Evolutionary conservation across 2,113 vertebrate genomes (phyloP), one percentile per base, ranked within the genome.

Genomic region (Clarias macrocephalus): DNA sequence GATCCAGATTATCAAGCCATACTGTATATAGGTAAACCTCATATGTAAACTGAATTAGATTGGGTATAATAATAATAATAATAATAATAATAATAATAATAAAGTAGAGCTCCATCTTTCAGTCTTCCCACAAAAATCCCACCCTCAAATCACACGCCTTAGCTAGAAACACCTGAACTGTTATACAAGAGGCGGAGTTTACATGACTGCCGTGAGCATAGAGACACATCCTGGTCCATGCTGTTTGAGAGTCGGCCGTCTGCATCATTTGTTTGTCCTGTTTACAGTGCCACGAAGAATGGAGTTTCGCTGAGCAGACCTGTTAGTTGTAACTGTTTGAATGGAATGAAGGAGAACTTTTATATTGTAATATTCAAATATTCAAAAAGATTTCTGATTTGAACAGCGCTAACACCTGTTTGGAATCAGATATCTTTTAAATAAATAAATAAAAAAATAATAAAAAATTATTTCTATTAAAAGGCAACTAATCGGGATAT

Each of bases 281-380:
- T 76, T 76, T 73, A 48, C 73, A 76, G 73, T 52, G 73, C 23
- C 73, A 76, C 73, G 52, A 42, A 76, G 42, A 75, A 25, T 77
- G 37, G 19, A 77, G 75, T 54, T n/a, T 76, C 42, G 52, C 25
- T 54, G 48, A 77, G 75, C 28, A 56, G 75, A 77, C 56, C n/a
- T 77, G 75, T 56, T 56, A 54, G 42, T 56, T 76, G 73, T 76
- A 42, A 23, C 42, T 76, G 42, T 12, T 76, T 15, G 73, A 76
- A 56, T 3, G 15, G 42, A 48, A 48, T 76, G 23, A 48, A 77
- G 25, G 25, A 16, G 15, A 56, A 77, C 75, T 16, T 25, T 77
- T 25, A 48, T 48, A 33, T 33, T 33, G 33, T 33, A 33, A 33
- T 33, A 48, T 48, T 13, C 52, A 77, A 56, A 77, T 77, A 77